Evolutionary conservation across 2,888 invertebrate species (phyloP).

Genomic region (Hypercompe scribonia): DNA sequence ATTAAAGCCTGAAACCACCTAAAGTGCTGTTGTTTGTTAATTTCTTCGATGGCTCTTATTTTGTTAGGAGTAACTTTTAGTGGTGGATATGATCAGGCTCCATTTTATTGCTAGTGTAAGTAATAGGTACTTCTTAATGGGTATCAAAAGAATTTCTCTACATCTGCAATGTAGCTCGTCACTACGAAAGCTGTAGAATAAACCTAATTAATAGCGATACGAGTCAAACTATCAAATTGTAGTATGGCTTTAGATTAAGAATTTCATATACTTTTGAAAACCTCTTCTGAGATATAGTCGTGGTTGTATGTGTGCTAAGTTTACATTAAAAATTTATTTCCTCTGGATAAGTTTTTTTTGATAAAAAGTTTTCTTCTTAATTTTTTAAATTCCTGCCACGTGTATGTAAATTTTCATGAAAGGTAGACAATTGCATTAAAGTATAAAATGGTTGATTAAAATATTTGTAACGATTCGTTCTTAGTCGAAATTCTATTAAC

Average conservation of each 20-base stretch:
- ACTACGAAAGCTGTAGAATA: too few relatives aligned
- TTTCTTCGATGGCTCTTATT: not conserved
- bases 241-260: not conserved
- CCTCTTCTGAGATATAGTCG: not conserved
- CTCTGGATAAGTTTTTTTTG: not conserved
- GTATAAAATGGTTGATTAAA: conserved; percentile 1
- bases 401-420: not conserved
- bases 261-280: not conserved
- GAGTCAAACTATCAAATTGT: too few relatives aligned
- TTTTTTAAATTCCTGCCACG: not conserved
- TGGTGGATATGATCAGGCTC: not conserved
- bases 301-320: not conserved
- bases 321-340: not conserved
- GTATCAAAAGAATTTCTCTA: too few relatives aligned
- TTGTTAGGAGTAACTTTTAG: not conserved
- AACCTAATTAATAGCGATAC: too few relatives aligned
- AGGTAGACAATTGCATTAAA: conserved; percentile 3
- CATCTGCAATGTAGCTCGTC: too few relatives aligned
- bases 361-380: not conserved
- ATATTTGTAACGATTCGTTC: not conserved
- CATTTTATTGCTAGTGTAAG: not conserved
- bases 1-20: not conserved
- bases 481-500: conserved; percentile 12
- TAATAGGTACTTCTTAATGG: too few relatives aligned
- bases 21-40: not conserved